phyloP scores from a whole-genome alignment of 2,888 invertebrate genomes.

The Ferrisia virgata region DNA sequence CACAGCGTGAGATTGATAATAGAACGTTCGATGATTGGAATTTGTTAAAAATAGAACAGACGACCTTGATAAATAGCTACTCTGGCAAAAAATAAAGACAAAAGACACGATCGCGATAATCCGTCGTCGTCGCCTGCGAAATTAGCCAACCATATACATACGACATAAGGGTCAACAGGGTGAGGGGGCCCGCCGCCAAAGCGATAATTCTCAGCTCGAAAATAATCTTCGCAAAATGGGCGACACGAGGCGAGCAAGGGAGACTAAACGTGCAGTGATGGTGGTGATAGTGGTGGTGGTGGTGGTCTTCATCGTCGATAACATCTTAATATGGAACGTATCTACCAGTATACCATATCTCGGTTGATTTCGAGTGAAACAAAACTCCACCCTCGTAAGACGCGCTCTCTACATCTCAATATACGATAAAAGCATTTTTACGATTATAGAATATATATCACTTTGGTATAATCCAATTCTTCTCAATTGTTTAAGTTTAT shows the following conservation, averaged over 20 bases:
- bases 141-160: background rate
- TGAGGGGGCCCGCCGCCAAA: background rate
- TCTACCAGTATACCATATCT: too few relatives aligned
- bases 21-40: background rate
- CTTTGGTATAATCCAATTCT: background rate
- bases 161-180: too few relatives aligned
- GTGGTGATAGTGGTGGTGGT: too few relatives aligned
- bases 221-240: background rate
- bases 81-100: background rate
- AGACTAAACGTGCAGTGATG: too few relatives aligned
- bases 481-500: background rate
- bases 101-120: background rate
- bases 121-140: background rate
- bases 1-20: background rate
- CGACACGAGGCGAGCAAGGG: background rate
- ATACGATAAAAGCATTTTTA: constrained; percentile 15
- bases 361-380: too few relatives aligned
- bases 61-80: background rate
- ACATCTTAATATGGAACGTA: too few relatives aligned
- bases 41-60: background rate
- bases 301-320: too few relatives aligned
- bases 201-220: background rate
- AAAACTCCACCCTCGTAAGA: background rate
- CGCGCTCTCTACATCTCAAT: background rate
- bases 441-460: constrained; percentile 16